phyloP scores from a whole-genome alignment of 2,113 vertebrate species.

The Meriones unguiculatus region DNA sequence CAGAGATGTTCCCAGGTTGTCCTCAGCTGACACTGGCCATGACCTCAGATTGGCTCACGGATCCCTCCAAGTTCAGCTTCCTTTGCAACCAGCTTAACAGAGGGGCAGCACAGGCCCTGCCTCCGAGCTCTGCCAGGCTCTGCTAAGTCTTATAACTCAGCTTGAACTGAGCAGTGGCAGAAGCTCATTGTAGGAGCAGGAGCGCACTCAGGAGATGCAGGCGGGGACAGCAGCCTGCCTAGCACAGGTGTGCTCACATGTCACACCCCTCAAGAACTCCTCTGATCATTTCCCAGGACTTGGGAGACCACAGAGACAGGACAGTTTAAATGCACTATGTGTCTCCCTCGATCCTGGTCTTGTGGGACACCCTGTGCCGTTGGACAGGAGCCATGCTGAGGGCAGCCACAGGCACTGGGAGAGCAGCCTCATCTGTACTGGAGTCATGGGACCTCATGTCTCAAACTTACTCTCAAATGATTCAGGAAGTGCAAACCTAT shows the following conservation, averaged over 20 bases:
- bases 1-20: background rate
- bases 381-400: background rate
- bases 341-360: background rate
- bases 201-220: background rate
- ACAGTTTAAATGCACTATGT: background rate
- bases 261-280: no score
- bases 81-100: no score
- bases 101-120: background rate
- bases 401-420: background rate
- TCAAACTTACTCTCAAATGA: background rate
- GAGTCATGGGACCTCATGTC: background rate
- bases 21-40: background rate
- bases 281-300: background rate
- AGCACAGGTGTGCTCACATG: background rate
- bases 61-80: no score
- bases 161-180: background rate
- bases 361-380: background rate
- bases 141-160: background rate
- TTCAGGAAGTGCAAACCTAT: background rate
- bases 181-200: background rate
- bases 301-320: background rate
- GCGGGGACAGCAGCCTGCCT: background rate
- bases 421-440: background rate
- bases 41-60: background rate
- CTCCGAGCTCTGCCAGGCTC: no score